These are phyloP conservation scores for Alfaro cultratus DNA, from an alignment of 2,797 vertebrate genomes.

Conservation along the genomic window DNA sequence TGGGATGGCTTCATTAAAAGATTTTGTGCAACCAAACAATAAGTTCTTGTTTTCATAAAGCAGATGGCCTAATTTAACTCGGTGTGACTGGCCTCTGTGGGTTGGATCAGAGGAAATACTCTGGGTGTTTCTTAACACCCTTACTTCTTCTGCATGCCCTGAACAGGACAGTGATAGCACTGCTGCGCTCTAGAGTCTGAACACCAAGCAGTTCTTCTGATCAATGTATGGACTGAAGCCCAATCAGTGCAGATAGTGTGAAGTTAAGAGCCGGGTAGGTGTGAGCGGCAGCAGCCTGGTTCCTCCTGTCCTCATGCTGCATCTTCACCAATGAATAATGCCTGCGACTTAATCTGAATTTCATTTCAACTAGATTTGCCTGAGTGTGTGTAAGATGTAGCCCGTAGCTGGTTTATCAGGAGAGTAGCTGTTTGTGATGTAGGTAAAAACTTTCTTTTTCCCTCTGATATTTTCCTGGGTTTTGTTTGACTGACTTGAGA, in stretches of 20 bases:
- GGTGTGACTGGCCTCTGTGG: neutral
- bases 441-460: neutral
- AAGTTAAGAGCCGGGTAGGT: conserved; percentile 20
- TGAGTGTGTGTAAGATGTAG: neutral
- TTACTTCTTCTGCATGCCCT: neutral
- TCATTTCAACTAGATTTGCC: conserved; percentile 52
- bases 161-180: neutral
- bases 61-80: neutral
- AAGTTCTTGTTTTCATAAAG: neutral
- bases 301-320: conserved; percentile 30
- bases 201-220: neutral
- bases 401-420: neutral
- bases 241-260: conserved; percentile 2
- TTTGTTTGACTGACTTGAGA: conserved; percentile 6
- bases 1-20: neutral
- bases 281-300: conserved; percentile 14
- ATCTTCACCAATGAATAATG: conserved; percentile 29
- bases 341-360: conserved; percentile 51
- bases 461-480: neutral
- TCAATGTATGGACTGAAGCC: neutral
- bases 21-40: neutral
- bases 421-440: neutral
- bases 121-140: neutral
- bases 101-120: conserved; percentile 5
- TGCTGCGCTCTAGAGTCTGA: neutral